Percentiles rank a stretch among this genome's conserved stretches.
phyloP scores from a whole-genome alignment of 2,888 invertebrate genomes.

The Germaria angustata region DNA sequence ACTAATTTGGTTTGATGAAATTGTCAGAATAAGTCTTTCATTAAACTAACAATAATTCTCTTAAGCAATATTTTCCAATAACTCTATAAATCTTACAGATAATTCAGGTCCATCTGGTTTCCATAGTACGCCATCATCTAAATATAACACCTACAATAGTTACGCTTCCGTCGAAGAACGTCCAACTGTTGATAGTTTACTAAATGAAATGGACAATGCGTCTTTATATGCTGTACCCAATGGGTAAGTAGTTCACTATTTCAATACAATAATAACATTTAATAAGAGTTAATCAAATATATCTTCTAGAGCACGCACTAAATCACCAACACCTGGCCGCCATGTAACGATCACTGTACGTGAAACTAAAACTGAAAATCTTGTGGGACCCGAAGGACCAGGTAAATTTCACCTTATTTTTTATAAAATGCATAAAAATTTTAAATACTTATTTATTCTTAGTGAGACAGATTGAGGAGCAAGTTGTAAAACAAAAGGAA shows the following conservation, averaged over 20 bases:
- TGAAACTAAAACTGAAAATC: constrained; percentile 83
- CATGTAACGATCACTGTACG: constrained; percentile 83
- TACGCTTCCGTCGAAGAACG: constrained; percentile 81
- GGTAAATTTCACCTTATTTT: constrained; percentile 69
- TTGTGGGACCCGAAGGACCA: constrained; percentile 78
- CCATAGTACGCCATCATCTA: constrained; percentile 77
- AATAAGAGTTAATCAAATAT: background rate
- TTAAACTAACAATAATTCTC: too few relatives aligned
- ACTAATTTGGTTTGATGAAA: too few relatives aligned
- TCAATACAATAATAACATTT: background rate
- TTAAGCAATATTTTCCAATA: background rate
- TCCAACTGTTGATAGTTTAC: constrained; percentile 92
- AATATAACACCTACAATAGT: constrained; percentile 76
- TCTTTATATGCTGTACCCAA: constrained; percentile 85
- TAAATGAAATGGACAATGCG: constrained; percentile 88
- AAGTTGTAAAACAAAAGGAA: constrained; percentile 77
- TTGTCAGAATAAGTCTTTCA: too few relatives aligned
- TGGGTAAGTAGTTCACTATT: constrained; percentile 82
- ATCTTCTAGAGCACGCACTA: constrained; percentile 69
- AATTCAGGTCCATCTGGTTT: constrained; percentile 75
- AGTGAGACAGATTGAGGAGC: constrained; percentile 77
- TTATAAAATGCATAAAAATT: background rate
- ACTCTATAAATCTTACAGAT: constrained; percentile 69
- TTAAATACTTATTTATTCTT: background rate
- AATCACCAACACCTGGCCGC: constrained; percentile 79